Conservation (phyloP, 2,113 vertebrate genomes). For the Spilogale gracilis region DNA sequence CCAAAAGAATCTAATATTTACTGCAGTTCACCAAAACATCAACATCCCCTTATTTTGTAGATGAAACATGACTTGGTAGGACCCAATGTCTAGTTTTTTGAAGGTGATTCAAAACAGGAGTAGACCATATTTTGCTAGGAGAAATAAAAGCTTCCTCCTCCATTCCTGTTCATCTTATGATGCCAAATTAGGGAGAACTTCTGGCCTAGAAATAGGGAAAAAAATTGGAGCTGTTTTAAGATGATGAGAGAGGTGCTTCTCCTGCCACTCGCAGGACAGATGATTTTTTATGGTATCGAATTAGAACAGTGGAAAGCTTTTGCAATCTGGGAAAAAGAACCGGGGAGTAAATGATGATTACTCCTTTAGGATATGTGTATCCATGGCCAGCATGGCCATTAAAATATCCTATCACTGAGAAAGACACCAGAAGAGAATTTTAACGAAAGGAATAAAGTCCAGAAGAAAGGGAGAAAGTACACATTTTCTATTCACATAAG, state of each 20-base stretch:
- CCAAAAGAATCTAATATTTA: slow-evolving; percentile 67
- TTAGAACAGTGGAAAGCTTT: not conserved
- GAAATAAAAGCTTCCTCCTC: slow-evolving; percentile 46
- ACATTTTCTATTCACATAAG: not conserved
- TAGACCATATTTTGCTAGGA: slow-evolving; percentile 52
- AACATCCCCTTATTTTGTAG: slow-evolving; percentile 18
- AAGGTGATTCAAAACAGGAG: slow-evolving; percentile 70
- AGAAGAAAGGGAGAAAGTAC: not conserved
- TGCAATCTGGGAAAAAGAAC: not conserved
- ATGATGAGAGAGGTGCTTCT: slow-evolving; percentile 43
- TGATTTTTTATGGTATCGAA: slow-evolving; percentile 44
- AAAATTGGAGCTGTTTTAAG: slow-evolving; percentile 28
- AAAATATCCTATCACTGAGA: not conserved
- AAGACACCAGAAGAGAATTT: not conserved
- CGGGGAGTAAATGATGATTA: not conserved
- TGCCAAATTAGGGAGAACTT: slow-evolving; percentile 46
- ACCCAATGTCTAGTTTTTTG: slow-evolving; percentile 38
- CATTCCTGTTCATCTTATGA: not conserved
- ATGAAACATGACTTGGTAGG: slow-evolving; percentile 45
- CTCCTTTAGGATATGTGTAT: not conserved
- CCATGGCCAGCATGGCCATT: not conserved
- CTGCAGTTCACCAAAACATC: slow-evolving; percentile 42
- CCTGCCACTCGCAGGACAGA: not conserved
- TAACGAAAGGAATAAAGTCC: slow-evolving; percentile 6
- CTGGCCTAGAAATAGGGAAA: not conserved